A percentile compares a stretch with the other conserved stretches of the same genome.
Evolutionary conservation across 2,888 invertebrate species (phyloP).

Genomic region (Doris montereyensis): DNA sequence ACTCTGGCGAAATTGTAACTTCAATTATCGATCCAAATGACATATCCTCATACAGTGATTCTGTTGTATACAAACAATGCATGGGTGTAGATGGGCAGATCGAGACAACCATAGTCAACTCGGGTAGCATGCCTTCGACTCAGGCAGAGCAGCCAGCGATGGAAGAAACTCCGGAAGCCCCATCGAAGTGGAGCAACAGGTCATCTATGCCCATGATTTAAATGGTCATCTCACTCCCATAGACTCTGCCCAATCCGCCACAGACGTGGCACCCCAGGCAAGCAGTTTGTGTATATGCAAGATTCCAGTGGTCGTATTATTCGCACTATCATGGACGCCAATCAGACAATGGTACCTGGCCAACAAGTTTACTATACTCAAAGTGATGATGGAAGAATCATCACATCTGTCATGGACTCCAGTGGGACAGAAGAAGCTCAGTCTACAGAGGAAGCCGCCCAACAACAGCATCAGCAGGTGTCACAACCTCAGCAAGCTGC

Average conservation of each 20-base stretch:
- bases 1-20: slow-evolving; percentile 31
- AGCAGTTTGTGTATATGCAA: slow-evolving; percentile 41
- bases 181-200: slow-evolving; percentile 32
- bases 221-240: slow-evolving; percentile 39
- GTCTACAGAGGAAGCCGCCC: not conserved
- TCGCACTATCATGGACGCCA: slow-evolving; percentile 38
- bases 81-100: slow-evolving; percentile 29
- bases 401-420: slow-evolving; percentile 41
- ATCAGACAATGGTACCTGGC: slow-evolving; percentile 37
- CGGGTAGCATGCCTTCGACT: slow-evolving; percentile 1
- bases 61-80: slow-evolving; percentile 39
- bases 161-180: not conserved
- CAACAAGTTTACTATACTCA: slow-evolving; percentile 40
- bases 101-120: slow-evolving; percentile 35
- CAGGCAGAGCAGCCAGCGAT: not conserved
- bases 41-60: slow-evolving; percentile 29
- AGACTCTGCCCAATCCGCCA: slow-evolving; percentile 36
- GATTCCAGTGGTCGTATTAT: slow-evolving; percentile 38
- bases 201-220: slow-evolving; percentile 37
- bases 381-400: slow-evolving; percentile 39
- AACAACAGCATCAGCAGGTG: slow-evolving; percentile 10
- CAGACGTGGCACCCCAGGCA: slow-evolving; percentile 38
- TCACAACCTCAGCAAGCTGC: not conserved
- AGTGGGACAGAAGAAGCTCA: slow-evolving; percentile 7
- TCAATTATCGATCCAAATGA: slow-evolving; percentile 40